phyloP scores from a whole-genome alignment of 1,140 invertebrate genomes.

The Drosophila triauraria region DNA sequence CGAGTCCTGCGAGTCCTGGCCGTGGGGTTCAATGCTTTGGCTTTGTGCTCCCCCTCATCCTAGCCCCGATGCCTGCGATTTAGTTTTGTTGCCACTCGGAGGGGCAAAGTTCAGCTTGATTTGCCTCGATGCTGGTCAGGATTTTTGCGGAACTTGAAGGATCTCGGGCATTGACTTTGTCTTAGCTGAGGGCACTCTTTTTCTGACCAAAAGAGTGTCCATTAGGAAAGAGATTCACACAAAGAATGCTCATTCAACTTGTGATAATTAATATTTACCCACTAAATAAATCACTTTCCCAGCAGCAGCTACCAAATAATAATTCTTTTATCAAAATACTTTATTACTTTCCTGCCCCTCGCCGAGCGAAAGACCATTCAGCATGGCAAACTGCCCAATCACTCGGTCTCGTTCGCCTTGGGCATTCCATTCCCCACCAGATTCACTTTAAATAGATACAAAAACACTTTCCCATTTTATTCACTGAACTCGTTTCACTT shows the following conservation, averaged over 20 bases:
- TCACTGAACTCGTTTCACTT: slow-evolving; percentile 35
- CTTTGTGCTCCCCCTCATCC: slow-evolving; percentile 46
- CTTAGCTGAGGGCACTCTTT: not conserved
- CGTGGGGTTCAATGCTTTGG: slow-evolving; percentile 68
- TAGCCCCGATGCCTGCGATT: slow-evolving; percentile 28
- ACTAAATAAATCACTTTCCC: slow-evolving; percentile 23
- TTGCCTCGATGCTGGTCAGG: slow-evolving; percentile 28
- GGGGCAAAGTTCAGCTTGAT: slow-evolving; percentile 36
- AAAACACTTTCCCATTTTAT: slow-evolving; percentile 22
- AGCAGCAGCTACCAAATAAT: slow-evolving; percentile 23
- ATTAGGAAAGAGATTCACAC: not conserved
- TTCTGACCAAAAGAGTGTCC: not conserved
- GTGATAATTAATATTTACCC: not conserved
- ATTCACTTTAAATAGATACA: slow-evolving; percentile 49
- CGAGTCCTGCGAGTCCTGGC: not conserved
- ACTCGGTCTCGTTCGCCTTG: slow-evolving; percentile 29
- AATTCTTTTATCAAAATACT: slow-evolving; percentile 46
- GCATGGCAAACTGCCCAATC: slow-evolving; percentile 43
- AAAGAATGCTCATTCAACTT: slow-evolving; percentile 4
- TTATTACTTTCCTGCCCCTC: slow-evolving; percentile 9
- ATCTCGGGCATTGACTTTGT: slow-evolving; percentile 33
- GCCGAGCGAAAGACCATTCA: slow-evolving; percentile 24
- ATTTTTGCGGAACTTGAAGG: slow-evolving; percentile 31
- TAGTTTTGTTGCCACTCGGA: slow-evolving; percentile 26
- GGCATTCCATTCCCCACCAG: slow-evolving; percentile 49